Conservation (phyloP, 2,113 vertebrate genomes). For the Entomyzon cyanotis region DNA sequence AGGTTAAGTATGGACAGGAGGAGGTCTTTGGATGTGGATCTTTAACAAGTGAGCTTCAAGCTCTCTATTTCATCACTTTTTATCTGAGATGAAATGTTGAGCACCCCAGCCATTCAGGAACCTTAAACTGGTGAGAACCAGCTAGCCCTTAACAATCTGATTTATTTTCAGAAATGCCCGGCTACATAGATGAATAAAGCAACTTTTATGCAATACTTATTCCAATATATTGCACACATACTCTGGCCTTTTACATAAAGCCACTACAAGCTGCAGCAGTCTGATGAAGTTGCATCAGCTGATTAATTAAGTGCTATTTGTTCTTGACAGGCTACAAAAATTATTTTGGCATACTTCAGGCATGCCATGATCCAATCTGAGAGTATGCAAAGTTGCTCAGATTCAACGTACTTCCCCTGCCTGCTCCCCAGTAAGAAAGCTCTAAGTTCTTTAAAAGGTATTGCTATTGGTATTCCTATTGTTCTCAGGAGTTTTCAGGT, state of each 20-base stretch:
- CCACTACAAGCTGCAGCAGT: neutral
- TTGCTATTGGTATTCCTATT: neutral
- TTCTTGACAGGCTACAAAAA: neutral
- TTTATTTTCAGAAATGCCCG: neutral
- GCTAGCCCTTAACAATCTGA: neutral
- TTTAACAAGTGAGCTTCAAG: neutral
- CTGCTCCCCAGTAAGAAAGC: neutral
- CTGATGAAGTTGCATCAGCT: neutral
- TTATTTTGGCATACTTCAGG: neutral
- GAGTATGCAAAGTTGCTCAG: neutral
- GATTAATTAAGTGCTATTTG: neutral
- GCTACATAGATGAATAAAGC: neutral
- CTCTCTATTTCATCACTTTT: neutral
- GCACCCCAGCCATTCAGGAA: neutral
- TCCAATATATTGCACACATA: neutral
- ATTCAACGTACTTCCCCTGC: neutral
- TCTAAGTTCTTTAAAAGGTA: neutral
- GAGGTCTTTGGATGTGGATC: neutral
- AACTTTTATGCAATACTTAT: neutral
- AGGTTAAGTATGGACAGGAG: neutral
- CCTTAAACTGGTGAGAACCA: neutral
- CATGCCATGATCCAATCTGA: neutral
- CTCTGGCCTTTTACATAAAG: neutral
- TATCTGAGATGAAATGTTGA: neutral
- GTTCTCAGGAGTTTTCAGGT: neutral